Percentiles rank a stretch among this genome's conserved stretches.
These are phyloP conservation scores for Clavelina lepadiformis DNA, from an alignment of 23 tunicate genomes.

Conservation along the genomic window DNA sequence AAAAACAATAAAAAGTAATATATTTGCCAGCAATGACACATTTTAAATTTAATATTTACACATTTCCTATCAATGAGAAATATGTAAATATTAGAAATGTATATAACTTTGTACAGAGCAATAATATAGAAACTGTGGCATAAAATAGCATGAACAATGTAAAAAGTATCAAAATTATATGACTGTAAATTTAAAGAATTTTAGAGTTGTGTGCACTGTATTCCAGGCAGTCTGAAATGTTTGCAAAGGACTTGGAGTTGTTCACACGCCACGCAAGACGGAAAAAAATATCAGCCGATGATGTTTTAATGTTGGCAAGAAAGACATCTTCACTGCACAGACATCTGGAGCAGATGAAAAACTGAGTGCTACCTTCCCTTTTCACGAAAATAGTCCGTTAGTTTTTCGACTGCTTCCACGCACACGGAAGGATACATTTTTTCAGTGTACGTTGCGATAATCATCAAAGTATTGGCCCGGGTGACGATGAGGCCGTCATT, in stretches of 20 bases:
- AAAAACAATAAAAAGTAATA: too few relatives aligned
- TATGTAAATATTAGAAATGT: too few relatives aligned
- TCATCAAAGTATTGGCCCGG: slow-evolving; percentile 45
- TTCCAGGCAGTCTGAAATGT: slow-evolving; percentile 26
- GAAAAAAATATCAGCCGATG: slow-evolving; percentile 26
- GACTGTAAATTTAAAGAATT: too few relatives aligned
- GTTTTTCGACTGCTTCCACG: slow-evolving; percentile 87
- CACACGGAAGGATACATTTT: slow-evolving; percentile 89
- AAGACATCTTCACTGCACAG: slow-evolving; percentile 7
- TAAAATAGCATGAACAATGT: too few relatives aligned
- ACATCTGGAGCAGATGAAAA: slow-evolving; percentile 17
- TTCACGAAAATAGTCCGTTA: slow-evolving; percentile 81
- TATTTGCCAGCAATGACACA: too few relatives aligned
- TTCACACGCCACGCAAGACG: slow-evolving; percentile 33
- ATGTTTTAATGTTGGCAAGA: slow-evolving; percentile 33
- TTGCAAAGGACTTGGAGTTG: slow-evolving; percentile 20
- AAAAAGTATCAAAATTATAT: too few relatives aligned
- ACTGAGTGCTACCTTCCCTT: slow-evolving; percentile 76
- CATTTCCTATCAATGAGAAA: too few relatives aligned
- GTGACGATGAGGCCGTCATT: slow-evolving; percentile 51
- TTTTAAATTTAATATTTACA: too few relatives aligned
- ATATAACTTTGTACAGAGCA: too few relatives aligned
- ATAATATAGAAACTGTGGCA: too few relatives aligned
- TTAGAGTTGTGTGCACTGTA: not conserved
- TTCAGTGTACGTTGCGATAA: slow-evolving; percentile 70